Conservation (phyloP, 2,888 invertebrate species). For the Cremastobaeus sp. region DNA sequence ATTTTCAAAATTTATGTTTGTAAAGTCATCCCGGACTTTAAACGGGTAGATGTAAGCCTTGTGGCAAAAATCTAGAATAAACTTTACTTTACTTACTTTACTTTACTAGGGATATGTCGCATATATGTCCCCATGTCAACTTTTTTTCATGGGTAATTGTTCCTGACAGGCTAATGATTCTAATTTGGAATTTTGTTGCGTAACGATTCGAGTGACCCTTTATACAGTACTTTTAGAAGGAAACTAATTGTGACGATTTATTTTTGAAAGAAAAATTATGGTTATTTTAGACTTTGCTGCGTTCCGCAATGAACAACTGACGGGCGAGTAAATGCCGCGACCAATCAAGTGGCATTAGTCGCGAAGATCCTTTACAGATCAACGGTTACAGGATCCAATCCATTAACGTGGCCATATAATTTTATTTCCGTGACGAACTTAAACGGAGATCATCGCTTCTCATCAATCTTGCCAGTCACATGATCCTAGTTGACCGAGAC, state of each 20-base stretch:
- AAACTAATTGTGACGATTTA: constrained; percentile 1
- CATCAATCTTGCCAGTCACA: constrained; percentile 46
- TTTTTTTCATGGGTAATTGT: no score
- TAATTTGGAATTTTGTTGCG: no score
- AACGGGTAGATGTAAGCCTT: no score
- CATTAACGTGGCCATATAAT: constrained; percentile 49
- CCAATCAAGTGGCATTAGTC: constrained; percentile 51
- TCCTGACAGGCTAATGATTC: no score
- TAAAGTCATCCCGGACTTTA: no score
- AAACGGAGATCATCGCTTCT: constrained; percentile 41
- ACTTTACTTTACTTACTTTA: no score
- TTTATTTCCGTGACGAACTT: constrained; percentile 47
- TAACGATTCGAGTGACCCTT: no score
- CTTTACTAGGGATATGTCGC: no score
- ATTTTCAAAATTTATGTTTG: no score
- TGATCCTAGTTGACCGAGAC: constrained; percentile 31
- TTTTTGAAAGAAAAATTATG: neutral
- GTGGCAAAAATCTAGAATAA: no score
- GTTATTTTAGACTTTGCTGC: constrained; percentile 1
- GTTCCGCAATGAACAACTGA: constrained; percentile 31
- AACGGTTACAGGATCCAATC: constrained; percentile 42
- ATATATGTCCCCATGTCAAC: no score
- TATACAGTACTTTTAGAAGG: constrained; percentile 1
- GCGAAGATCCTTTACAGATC: constrained; percentile 40
- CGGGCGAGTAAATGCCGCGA: constrained; percentile 35